Evolutionary conservation across 2,113 vertebrate genomes (phyloP), one percentile per base, ranked within the genome.

Genomic region (Sylvietta virens): DNA sequence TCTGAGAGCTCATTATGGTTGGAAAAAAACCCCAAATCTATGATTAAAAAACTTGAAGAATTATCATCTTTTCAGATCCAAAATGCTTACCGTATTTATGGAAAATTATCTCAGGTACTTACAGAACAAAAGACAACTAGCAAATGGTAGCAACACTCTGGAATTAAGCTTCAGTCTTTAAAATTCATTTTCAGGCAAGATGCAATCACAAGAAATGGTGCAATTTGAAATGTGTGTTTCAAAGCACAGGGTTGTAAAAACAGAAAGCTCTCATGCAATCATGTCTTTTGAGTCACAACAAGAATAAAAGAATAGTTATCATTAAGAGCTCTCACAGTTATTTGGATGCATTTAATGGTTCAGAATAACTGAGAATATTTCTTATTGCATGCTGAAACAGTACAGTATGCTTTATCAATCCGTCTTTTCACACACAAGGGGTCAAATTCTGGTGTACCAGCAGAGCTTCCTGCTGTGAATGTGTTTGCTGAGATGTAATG

Each of bases 11-110:
- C 31, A 37, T 57, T 56, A 39, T 23, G 22, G 8, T 30, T 65
- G 30, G 5, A 42, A 64, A 65, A 39, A 24, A 1, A 0, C 3
- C 3, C 23, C 9, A 54, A 72, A 66, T 16, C 60, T 66, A 2
- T 23, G 16, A 53, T 67, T 87, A 58, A 64, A 78, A 86, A 81
- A 15, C 42, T 45, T 45, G 8, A 51, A 44, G 40, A 28, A 42
- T 5, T 15, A 37, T 73, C 8, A 12, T 47, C 7, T 56, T 94
- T 58, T 47, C 37, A 67, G 14, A 11, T 86, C 26, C 50, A 70
- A 86, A 90, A 73, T 74, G 10, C 10, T 72, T 76, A 40, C 7
- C 24, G n/a, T n/a, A 56, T 84, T 27, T 33, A 31, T 15, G 2
- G 53, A 79, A 90, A 91, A 72, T 60, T 1, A 47, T 60, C 44